Evolutionary conservation across 1,140 invertebrate genomes (phyloP), one percentile per base, ranked within the genome.

Genomic region (Penaeus japonicus): DNA sequence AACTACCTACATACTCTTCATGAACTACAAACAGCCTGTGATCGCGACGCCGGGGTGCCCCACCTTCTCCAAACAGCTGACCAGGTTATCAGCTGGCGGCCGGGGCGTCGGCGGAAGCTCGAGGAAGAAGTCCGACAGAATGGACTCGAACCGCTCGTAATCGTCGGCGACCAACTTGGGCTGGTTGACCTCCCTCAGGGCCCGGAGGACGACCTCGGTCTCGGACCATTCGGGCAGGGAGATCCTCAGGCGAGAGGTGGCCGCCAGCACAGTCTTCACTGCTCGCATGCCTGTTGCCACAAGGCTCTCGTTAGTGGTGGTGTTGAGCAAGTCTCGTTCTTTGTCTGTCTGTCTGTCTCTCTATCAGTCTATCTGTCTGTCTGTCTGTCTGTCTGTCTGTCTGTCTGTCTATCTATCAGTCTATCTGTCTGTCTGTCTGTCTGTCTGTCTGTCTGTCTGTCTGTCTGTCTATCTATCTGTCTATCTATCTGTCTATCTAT

Each of bases 131-230:
- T 98, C 97, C 5, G 95, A 96, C 85, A 98, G 96, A 65, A 99
- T 98, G 22, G 96, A 97, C 92, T 97, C 94, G 92, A 98, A 99
- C 4, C 98, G 93, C 1, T 96, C 96, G 53, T 98, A 94, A 92
- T 99, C 97, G 91, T 94, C 93, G 10, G 91, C 91, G 32, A 90
- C 87, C 93, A 99, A 98, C 92, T 98, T 98, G 0, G 98, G 96
- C 75, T 98, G 93, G 93, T 98, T 98, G 0, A 98, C 97, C 93
- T 98, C 97, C 35, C 97, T 95, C 82, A 99, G 79, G 27, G 90
- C 88, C 53, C 88, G 54, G 17, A 90, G 55, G 22, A 97, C 92
- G 27, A 97, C 94, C n/a, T 97, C 92, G 89, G 95, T 94, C 0
- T 95, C 93, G 92, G 97, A 96, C 86, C 95, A 94, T 91, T 97